Evolutionary conservation across 1,140 invertebrate species (phyloP).

Genomic region (Tenebrio molitor): DNA sequence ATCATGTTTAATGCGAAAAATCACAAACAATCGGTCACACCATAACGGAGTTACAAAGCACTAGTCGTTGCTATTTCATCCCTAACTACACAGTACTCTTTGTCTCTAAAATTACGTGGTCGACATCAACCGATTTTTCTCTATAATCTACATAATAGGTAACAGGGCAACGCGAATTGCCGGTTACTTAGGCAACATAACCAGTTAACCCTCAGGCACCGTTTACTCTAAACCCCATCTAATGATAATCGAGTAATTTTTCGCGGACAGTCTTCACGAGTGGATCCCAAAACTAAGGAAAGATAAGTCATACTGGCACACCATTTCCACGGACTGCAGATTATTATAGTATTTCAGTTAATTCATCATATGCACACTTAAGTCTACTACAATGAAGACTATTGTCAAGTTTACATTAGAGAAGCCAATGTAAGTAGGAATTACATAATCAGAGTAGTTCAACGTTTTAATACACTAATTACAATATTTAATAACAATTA

Average conservation of each 20-base stretch:
- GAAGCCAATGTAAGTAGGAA: constrained; percentile 27
- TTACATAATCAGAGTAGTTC: constrained; percentile 32
- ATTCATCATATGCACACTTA: constrained; percentile 20
- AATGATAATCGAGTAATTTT: constrained; percentile 19
- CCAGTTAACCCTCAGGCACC: constrained; percentile 32
- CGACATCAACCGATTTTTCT: constrained; percentile 19
- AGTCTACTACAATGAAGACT: constrained; percentile 38
- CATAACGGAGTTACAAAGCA: constrained; percentile 25
- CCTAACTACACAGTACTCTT: constrained; percentile 39
- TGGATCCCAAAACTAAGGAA: too few species aligned
- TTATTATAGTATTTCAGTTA: constrained; percentile 6
- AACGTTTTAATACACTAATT: constrained; percentile 46
- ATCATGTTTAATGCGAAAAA: constrained; percentile 16
- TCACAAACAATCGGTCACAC: constrained; percentile 22
- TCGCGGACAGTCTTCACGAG: constrained; percentile 22
- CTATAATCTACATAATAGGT: constrained; percentile 28
- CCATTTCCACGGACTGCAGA: too few species aligned
- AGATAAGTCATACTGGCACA: too few species aligned
- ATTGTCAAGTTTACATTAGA: constrained; percentile 45
- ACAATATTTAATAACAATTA: constrained; percentile 46
- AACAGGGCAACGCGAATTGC: constrained; percentile 30
- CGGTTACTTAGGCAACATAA: constrained; percentile 23
- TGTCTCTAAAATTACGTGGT: constrained; percentile 17
- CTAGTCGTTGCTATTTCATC: constrained; percentile 47
- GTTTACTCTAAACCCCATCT: constrained; percentile 3